Base-by-base conservation (phyloP, 2,797 vertebrate genomes). In the Hozukius guyotensis region DNA sequence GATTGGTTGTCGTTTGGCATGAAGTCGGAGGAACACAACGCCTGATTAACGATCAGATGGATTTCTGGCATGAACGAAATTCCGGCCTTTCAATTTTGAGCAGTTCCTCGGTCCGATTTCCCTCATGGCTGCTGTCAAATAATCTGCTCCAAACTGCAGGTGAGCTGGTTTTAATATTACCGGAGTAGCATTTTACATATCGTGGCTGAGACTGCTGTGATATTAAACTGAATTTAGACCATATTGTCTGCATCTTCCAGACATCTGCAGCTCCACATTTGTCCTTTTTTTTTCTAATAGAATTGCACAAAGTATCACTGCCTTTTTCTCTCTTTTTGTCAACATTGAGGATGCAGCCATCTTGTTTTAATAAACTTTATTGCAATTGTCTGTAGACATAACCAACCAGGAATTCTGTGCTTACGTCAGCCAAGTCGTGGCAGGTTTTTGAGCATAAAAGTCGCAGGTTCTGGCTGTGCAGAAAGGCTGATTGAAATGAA, bases 331-430 rank as follows among this genome's bases (percentile, higher is more conserved):
- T 64, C 34, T 57, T 42, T 29, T n/a, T 69, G 64, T 59, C 81
- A 59, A 59, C 36, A 70, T 31, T 8, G 27, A 52, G 65, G 36
- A 65, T 9, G 31, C 38, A 42, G 70, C 59, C 59, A 56, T 72
- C 46, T 59, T 73, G 49, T 68, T 70, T 78, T 70, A 29, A 70
- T 57, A 38, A 83, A 69, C 70, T 78, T 70, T 59, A 61, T 75
- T 65, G 38, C 12, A 64, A 59, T 36, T 49, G n/a, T 16, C 63
- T 13, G 14, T 6, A 42, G 18, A 53, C 20, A 11, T 14, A 49
- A 57, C 72, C 60, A 25, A 24, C 20, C 34, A 12, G 14, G 24
- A 6, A 20, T 74, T 53, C n/a, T 4, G 14, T 55, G 38, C 5
- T 14, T 61, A 10, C 2, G 9, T 63, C 22, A 11, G 53, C 42